Evolutionary conservation across 2,113 vertebrate species (phyloP).

Genomic region (Sturnira hondurensis): DNA sequence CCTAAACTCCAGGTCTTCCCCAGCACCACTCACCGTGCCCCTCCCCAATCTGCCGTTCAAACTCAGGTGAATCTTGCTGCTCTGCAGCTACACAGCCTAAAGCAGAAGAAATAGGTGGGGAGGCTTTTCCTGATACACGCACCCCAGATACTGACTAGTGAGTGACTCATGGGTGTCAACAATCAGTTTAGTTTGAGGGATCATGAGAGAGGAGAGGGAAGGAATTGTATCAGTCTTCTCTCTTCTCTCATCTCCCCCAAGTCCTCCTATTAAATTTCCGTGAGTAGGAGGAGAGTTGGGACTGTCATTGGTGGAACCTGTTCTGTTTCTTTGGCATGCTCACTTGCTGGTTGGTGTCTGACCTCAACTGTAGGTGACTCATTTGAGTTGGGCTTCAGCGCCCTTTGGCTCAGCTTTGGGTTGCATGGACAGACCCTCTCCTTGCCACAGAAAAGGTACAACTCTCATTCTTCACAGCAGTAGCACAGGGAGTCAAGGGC

Average conservation of each 20-base stretch:
- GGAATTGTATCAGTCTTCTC: background rate
- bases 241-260: background rate
- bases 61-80: background rate
- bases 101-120: background rate
- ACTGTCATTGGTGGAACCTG: background rate
- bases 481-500: background rate
- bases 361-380: background rate
- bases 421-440: background rate
- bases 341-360: background rate
- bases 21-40: fast-evolving
- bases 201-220: background rate
- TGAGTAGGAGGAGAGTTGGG: background rate
- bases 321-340: background rate
- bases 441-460: background rate
- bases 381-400: background rate
- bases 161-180: background rate
- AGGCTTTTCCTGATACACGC: background rate
- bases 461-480: background rate
- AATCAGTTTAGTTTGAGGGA: background rate
- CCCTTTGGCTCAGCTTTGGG: background rate
- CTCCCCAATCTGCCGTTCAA: background rate
- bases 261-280: background rate
- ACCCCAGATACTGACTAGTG: background rate
- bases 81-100: background rate
- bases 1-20: background rate